Percentiles rank a stretch among this genome's conserved stretches.
Conservation (phyloP, 2,888 invertebrate genomes). For the Adelphocoris suturalis region DNA sequence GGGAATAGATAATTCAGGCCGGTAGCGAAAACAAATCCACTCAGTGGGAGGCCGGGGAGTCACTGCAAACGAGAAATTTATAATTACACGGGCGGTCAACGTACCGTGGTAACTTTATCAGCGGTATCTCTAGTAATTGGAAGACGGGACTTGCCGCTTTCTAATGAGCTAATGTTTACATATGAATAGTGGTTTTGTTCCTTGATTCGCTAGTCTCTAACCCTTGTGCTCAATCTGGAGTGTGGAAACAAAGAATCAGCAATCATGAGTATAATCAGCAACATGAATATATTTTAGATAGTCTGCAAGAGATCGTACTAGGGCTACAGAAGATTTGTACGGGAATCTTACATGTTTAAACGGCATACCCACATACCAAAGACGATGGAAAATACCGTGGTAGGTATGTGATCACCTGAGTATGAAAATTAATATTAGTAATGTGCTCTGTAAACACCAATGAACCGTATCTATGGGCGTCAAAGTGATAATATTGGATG, state of each 20-base stretch:
- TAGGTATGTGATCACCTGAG: too few species aligned
- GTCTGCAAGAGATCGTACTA: too few species aligned
- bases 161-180: constrained; percentile 48
- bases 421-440: too few species aligned
- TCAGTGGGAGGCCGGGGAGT: constrained; percentile 2
- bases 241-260: constrained; percentile 12
- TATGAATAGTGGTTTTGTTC: background rate
- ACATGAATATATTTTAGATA: background rate
- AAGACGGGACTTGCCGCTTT: constrained; percentile 1
- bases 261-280: background rate
- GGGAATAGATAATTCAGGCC: background rate
- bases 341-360: too few species aligned
- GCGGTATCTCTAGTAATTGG: constrained; percentile 47
- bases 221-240: background rate
- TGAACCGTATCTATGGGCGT: too few species aligned
- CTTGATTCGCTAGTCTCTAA: background rate
- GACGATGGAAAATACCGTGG: too few species aligned
- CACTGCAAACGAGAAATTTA: constrained; percentile 16
- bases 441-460: too few species aligned
- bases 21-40: constrained; percentile 30
- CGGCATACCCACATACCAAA: too few species aligned
- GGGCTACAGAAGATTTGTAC: too few species aligned
- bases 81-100: constrained; percentile 27
- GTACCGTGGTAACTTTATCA: background rate
- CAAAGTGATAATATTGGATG: too few species aligned